Conservation (phyloP, 2,797 vertebrate genomes). For the Lindbergichthys nudifrons region DNA sequence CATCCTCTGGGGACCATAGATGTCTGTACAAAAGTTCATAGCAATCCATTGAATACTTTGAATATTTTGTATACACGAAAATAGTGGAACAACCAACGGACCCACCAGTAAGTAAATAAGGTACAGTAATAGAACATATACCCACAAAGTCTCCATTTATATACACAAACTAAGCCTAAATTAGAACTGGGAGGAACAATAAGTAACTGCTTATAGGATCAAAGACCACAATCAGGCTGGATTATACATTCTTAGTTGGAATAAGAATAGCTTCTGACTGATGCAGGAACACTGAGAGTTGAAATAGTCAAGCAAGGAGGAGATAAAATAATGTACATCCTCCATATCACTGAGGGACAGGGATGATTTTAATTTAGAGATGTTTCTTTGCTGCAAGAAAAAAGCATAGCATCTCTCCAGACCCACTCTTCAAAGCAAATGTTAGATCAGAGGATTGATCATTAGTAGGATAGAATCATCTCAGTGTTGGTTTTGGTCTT, state of each 20-base stretch:
- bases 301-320: not conserved
- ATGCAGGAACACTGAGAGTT: not conserved
- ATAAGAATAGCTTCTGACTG: not conserved
- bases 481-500: slow-evolving; percentile 3
- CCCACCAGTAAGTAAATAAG: no score
- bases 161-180: not conserved
- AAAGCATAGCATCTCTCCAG: not conserved
- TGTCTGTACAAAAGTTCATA: not conserved
- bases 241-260: not conserved
- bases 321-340: slow-evolving; percentile 7
- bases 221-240: not conserved
- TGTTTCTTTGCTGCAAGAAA: not conserved
- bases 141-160: no score
- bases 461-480: not conserved
- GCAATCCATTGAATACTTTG: not conserved
- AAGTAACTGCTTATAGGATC: not conserved
- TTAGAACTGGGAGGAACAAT: not conserved
- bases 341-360: not conserved
- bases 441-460: not conserved
- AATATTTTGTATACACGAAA: no score
- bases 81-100: no score
- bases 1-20: not conserved
- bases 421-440: not conserved
- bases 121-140: no score
- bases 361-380: not conserved